Percentiles rank a stretch among this genome's conserved stretches.
Evolutionary conservation across 2,888 invertebrate genomes (phyloP).

Genomic region (Stegana nigrithorax): DNA sequence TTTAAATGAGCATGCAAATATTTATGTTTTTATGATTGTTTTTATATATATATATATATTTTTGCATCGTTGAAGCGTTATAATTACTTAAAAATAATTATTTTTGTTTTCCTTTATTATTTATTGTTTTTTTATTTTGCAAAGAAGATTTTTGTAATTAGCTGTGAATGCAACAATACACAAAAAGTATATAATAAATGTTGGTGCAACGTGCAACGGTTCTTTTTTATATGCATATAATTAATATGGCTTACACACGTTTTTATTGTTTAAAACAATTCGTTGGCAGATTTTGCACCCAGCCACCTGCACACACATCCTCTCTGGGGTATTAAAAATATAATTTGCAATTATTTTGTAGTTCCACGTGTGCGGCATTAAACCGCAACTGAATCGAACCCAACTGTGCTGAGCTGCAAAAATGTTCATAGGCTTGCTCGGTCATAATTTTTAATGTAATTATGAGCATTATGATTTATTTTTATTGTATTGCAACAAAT

Average conservation of each 20-base stretch:
- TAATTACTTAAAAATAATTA: not conserved
- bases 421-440: no score
- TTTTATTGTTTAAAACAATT: not conserved
- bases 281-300: not conserved
- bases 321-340: no score
- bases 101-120: not conserved
- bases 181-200: no score
- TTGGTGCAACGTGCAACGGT: not conserved
- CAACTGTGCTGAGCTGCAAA: no score
- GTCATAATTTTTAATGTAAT: conserved; percentile 41
- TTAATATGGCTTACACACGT: conserved; percentile 8
- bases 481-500: conserved; percentile 57
- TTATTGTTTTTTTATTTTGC: no score
- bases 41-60: no score
- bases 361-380: no score
- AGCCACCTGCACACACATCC: not conserved
- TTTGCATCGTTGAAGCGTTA: not conserved
- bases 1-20: no score
- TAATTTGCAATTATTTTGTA: conserved; percentile 1
- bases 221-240: conserved; percentile 16
- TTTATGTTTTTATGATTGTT: no score
- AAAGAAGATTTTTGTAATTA: not conserved
- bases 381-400: no score
- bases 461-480: conserved; percentile 50
- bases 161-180: not conserved